Evolutionary conservation across 2,888 invertebrate species (phyloP).

Genomic region (Dromius quadrimaculatus): DNA sequence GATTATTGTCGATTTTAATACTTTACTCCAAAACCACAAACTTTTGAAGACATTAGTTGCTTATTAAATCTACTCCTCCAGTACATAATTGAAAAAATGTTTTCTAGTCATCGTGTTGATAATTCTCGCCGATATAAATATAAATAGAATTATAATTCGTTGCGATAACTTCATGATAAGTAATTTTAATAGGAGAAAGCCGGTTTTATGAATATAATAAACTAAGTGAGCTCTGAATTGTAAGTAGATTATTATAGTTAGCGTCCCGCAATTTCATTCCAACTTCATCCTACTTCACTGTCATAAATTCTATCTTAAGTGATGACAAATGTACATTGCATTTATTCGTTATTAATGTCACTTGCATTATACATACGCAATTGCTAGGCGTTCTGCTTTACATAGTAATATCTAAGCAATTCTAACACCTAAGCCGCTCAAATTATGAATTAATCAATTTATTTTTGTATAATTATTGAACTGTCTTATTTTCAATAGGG

Average conservation of each 20-base stretch:
- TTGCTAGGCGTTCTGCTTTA: neutral
- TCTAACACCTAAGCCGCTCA: no score
- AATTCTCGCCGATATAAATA: constrained; percentile 1
- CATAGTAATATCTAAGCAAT: constrained; percentile 19
- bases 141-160: constrained; percentile 1
- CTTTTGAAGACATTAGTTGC: no score
- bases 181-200: constrained; percentile 33
- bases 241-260: constrained; percentile 13
- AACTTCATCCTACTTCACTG: neutral
- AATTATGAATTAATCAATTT: no score
- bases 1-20: no score
- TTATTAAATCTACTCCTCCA: no score
- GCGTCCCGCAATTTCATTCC: constrained; percentile 13
- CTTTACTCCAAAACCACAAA: no score
- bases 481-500: no score
- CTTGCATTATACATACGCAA: constrained; percentile 11
- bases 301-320: constrained; percentile 4
- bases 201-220: constrained; percentile 1
- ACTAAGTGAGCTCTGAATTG: neutral
- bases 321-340: constrained; percentile 20
- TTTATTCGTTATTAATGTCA: neutral
- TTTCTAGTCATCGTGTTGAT: no score
- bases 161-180: neutral
- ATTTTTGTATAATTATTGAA: no score
- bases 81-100: no score